Base-by-base conservation (phyloP, 2,113 vertebrate genomes). In the Ascaphus truei region DNA sequence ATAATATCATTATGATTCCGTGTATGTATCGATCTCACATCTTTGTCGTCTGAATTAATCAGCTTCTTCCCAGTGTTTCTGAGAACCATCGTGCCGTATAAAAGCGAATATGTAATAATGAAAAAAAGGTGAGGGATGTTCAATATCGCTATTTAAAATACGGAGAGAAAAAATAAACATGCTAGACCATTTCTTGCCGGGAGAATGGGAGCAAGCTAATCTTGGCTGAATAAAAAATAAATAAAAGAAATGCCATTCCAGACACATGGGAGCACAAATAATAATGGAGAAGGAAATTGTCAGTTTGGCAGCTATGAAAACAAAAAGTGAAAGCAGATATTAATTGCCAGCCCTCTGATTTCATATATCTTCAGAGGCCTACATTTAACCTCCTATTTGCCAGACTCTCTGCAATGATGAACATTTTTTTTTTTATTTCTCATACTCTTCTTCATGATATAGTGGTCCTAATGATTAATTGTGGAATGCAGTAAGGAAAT, bases 231-330 rank as follows among this genome's bases (percentile, higher is more conserved):
- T 61, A 22, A 45, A 29, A 55, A 66, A 34, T 12, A 36, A 18
- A 58, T 41, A 51, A 63, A 23, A 36, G 51, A 63, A 36, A 61
- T 60, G 34, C 31, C 25, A 30, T 61, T 61, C 26, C 7, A 61
- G 43, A 59, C 41, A 51, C 45, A 71, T 11, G 33, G 47, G 67
- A 71, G 47, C 25, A 13, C 45, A 39, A 71, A 71, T 31, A 61
- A 60, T 71, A 71, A 27, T 16, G 3, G 25, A 47, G 57, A 61
- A 71, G 33, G 25, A 71, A 71, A 39, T 60, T 50, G 67, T 45
- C 56, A 51, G 45, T 71, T 71, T 61, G 67, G 67, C 45, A 71
- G 57, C 43, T 29, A 61, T 52, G 67, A 61, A 59, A 71, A 57
- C 57, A 71, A 29, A 47, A 29, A 52, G 45, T 7, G 57, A 71